phyloP scores from a whole-genome alignment of 2,797 vertebrate genomes.

The Periophthalmus magnuspinnatus region DNA sequence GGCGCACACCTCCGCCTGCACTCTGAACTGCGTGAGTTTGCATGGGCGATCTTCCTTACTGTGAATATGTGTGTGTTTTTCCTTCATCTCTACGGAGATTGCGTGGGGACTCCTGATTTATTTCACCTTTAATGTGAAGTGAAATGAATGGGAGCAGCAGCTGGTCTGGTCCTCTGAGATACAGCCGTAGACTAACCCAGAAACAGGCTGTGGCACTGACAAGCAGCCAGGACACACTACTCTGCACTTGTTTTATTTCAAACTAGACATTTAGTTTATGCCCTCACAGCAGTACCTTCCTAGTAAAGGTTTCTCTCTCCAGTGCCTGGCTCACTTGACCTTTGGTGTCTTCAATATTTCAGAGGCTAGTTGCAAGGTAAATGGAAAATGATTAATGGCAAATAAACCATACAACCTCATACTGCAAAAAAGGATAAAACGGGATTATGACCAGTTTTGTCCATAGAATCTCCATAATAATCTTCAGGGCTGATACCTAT shows the following conservation, averaged over 20 bases:
- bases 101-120: conserved; percentile 75
- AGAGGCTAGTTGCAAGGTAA: conserved; percentile 50
- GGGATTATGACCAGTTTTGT: conserved; percentile 73
- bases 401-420: conserved; percentile 64
- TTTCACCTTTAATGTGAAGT: conserved; percentile 80
- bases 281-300: conserved; percentile 23
- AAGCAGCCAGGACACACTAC: conserved; percentile 43
- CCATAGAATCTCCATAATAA: conserved; percentile 70
- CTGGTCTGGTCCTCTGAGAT: conserved; percentile 75
- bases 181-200: conserved; percentile 70
- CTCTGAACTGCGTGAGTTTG: conserved; percentile 19
- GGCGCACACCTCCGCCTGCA: conserved; percentile 40
- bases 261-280: conserved; percentile 40
- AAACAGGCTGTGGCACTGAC: conserved; percentile 58
- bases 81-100: conserved; percentile 59
- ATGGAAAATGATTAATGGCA: conserved; percentile 66
- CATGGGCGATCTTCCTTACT: conserved; percentile 38
- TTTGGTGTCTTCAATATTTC: conserved; percentile 48
- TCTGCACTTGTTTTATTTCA: conserved; percentile 51
- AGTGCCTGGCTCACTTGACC: conserved; percentile 24
- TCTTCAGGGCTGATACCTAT: conserved; percentile 59
- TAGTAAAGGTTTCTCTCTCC: conserved; percentile 20
- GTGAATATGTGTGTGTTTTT: conserved; percentile 42
- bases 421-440: conserved; percentile 67
- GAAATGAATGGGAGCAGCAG: conserved; percentile 80